Evolutionary conservation across 2,113 vertebrate genomes (phyloP).

Genomic region (Strix uralensis): DNA sequence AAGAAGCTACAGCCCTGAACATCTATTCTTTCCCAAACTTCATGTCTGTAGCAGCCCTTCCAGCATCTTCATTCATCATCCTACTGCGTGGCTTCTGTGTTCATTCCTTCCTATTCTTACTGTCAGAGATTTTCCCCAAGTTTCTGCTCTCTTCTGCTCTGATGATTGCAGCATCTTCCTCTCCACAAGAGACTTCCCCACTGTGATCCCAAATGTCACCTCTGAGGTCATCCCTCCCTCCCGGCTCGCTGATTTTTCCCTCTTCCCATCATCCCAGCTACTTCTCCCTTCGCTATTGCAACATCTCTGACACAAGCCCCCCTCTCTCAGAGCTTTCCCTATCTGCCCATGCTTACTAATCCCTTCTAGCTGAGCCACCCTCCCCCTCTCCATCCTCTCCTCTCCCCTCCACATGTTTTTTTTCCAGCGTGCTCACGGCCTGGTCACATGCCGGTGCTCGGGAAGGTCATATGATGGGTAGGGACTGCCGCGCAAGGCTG

Average conservation of each 20-base stretch:
- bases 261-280: neutral
- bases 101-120: neutral
- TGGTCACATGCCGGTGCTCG: neutral
- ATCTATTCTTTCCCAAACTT: neutral
- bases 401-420: neutral
- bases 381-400: neutral
- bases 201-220: neutral
- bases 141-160: neutral
- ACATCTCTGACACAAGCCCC: neutral
- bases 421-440: neutral
- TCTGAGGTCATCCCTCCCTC: neutral
- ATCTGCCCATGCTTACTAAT: neutral
- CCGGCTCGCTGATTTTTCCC: neutral
- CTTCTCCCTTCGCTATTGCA: neutral
- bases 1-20: neutral
- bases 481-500: neutral
- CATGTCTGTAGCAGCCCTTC: accelerated
- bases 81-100: accelerated
- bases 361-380: neutral
- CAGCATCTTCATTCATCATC: neutral
- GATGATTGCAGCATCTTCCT: neutral
- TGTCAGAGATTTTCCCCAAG: neutral
- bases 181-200: neutral
- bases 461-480: conserved; percentile 21
- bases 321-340: neutral